Conservation (phyloP, 2,113 vertebrate species). For the Menidia beryllina region DNA sequence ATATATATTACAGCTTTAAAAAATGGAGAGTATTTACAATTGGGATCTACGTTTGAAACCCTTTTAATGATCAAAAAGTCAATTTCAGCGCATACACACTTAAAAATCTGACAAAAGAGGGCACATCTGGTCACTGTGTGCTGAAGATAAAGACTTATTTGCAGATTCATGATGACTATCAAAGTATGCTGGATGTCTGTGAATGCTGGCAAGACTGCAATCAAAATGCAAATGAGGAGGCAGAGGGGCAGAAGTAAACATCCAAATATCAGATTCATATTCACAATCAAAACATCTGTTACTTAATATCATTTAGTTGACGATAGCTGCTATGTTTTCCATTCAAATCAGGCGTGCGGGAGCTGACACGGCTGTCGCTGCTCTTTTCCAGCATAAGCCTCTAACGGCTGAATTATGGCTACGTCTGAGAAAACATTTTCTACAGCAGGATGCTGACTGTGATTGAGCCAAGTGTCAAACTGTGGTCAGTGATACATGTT, state of each 20-base stretch:
- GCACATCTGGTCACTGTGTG: conserved; percentile 81
- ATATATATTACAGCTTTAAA: conserved; percentile 41
- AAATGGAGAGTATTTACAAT: conserved; percentile 36
- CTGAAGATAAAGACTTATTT: conserved; percentile 83
- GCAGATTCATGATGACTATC: conserved; percentile 82
- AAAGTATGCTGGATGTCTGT: conserved; percentile 77
- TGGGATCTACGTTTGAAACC: conserved; percentile 35
- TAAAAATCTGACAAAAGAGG: conserved; percentile 52
- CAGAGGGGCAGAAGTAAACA: conserved; percentile 77
- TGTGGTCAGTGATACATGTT: conserved; percentile 35
- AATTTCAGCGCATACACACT: conserved; percentile 45
- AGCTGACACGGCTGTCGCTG: not conserved
- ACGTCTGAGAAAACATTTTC: conserved; percentile 23
- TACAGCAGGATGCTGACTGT: conserved; percentile 31
- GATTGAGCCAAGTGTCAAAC: conserved; percentile 50
- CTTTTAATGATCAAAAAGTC: conserved; percentile 52
- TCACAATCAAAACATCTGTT: conserved; percentile 72
- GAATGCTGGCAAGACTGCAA: conserved; percentile 80
- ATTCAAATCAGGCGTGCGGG: conserved; percentile 45
- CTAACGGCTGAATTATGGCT: conserved; percentile 16
- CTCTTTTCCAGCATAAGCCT: conserved; percentile 22
- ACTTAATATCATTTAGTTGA: conserved; percentile 60
- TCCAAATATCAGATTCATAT: conserved; percentile 66
- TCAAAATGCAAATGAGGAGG: conserved; percentile 84
- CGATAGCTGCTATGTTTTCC: conserved; percentile 55